Conservation (phyloP, 2,888 invertebrate genomes). For the Andrena hattorfiana region DNA sequence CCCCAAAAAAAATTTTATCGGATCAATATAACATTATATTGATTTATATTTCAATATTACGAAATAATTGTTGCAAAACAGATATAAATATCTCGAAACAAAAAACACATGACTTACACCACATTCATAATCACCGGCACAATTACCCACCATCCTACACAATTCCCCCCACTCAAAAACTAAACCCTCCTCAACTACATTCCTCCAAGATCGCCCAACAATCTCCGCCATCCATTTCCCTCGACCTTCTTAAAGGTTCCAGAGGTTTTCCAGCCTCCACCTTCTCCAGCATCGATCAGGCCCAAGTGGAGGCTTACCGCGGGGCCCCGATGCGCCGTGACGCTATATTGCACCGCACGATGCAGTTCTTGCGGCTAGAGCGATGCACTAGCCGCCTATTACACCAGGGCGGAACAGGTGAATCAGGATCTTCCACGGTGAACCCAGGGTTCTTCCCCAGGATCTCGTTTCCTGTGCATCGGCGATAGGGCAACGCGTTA, state of each 20-base stretch:
- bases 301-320: not conserved
- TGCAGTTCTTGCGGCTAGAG: constrained; percentile 34
- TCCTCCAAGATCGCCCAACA: not conserved
- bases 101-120: no score
- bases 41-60: no score
- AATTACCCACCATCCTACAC: no score
- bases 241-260: not conserved
- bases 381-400: constrained; percentile 26
- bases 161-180: not conserved
- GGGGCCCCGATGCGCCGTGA: constrained; percentile 28
- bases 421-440: constrained; percentile 45
- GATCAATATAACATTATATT: no score
- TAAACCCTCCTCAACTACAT: not conserved
- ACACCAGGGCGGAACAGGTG: constrained; percentile 50
- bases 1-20: no score
- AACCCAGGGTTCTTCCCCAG: constrained; percentile 14
- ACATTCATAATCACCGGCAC: no score
- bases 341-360: not conserved
- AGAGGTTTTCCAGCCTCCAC: not conserved
- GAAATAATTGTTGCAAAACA: no score
- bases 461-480: constrained; percentile 1
- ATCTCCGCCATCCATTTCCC: constrained; percentile 1
- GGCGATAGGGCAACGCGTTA: constrained; percentile 13
- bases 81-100: no score
- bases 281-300: not conserved